Percentiles rank a stretch among this genome's conserved stretches.
These are phyloP conservation scores for Hycleus phaleratus DNA, from an alignment of 1,140 invertebrate species.

Conservation along the genomic window DNA sequence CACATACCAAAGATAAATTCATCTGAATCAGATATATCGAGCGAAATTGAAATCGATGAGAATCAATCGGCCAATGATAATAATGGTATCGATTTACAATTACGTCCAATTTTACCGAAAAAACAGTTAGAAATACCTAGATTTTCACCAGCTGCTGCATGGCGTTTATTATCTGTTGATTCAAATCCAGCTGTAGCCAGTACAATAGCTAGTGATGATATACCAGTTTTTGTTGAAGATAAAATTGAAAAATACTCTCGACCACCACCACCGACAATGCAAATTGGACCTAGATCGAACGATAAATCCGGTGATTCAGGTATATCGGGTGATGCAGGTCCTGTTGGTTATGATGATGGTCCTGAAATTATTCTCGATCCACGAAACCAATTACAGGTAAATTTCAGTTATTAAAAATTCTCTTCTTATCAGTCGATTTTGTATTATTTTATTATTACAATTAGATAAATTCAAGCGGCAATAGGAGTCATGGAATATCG, in stretches of 20 bases:
- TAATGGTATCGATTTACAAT: conserved; percentile 58
- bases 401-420: background rate
- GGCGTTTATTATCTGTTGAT: conserved; percentile 57
- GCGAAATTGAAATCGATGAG: conserved; percentile 43
- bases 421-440: too few species aligned
- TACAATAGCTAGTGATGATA: conserved; percentile 28
- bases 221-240: conserved; percentile 44
- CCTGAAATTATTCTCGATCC: conserved; percentile 15
- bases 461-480: background rate
- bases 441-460: background rate
- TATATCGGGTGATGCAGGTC: conserved; percentile 60
- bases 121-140: conserved; percentile 64
- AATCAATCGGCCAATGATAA: conserved; percentile 32
- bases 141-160: conserved; percentile 76
- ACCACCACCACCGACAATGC: conserved; percentile 43
- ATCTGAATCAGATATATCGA: conserved; percentile 47
- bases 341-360: conserved; percentile 23
- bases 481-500: conserved; percentile 29
- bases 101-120: conserved; percentile 69
- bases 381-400: conserved; percentile 1
- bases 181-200: conserved; percentile 20
- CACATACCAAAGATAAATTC: conserved; percentile 34
- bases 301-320: conserved; percentile 63
- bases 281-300: conserved; percentile 37
- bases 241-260: conserved; percentile 47